Base-by-base conservation (phyloP, 2,888 invertebrate genomes). In the Brachylomia viminalis region DNA sequence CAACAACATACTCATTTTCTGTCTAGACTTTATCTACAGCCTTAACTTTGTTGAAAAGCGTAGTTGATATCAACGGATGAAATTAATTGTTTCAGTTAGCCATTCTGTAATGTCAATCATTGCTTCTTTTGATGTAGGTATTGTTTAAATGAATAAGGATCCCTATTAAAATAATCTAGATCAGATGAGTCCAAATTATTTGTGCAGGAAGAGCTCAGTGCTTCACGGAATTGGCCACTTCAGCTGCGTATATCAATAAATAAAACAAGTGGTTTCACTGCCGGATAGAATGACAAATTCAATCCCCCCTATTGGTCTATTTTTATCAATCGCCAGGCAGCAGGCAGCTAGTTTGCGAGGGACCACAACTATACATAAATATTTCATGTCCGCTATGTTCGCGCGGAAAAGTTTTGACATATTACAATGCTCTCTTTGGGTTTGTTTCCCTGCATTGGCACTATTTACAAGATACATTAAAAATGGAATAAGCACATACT, bases 211-310 rank as follows among this genome's bases (percentile, higher is more conserved):
- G 84, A 75, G 80, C 84, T 49, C 61, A 62, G 69, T 62, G 69
- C 75, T 69, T 64, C 77, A 78, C 74, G 73, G 77, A 79, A 79
- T 82, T 68, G 74, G 69, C 77, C 84, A 70, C 81, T 86, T 77
- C 70, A 74, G 62, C 13, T 65, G 74, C 66, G 65, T 76, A 73
- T 87, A 87, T 81, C 78, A 83, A 85, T 86, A 81, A 78, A 83
- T 76, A 78, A 77, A 77, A 73, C 86, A 79, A 83, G 79, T 78
- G 71, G 82, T 78, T 83, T 87, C 80, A 75, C 75, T 84, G 72
- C 86, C 88, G 88, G 87, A 87, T 87, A 83, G 72, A 79, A 82
- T 84, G 78, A 86, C 86, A 71, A 78, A 87, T 86, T 75, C 66
- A 79, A 80, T 87, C 86, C 87, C 86, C 83, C 83, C 77, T 79